phyloP scores from a whole-genome alignment of 1,140 invertebrate genomes.

The Cyclargus thomasi region DNA sequence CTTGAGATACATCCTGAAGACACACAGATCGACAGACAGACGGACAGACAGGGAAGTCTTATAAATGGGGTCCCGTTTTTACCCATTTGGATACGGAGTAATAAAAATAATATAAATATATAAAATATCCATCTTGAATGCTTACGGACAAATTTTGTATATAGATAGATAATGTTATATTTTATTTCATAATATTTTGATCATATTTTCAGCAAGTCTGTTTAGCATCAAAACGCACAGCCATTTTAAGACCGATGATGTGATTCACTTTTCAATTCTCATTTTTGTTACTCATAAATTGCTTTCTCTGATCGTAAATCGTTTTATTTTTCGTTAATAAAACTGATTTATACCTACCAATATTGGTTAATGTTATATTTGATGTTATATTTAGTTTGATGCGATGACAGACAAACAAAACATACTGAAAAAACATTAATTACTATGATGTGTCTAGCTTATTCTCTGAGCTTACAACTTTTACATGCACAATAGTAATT shows the following conservation, averaged over 20 bases:
- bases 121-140: too few relatives aligned
- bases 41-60: too few relatives aligned
- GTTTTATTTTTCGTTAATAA: conserved; percentile 24
- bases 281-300: conserved; percentile 23
- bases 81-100: too few relatives aligned
- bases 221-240: not conserved
- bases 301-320: conserved; percentile 20
- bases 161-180: not conserved
- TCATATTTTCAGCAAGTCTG: not conserved
- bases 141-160: too few relatives aligned
- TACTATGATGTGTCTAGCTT: too few relatives aligned
- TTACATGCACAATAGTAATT: too few relatives aligned
- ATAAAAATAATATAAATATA: too few relatives aligned
- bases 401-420: not conserved
- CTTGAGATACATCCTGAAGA: too few relatives aligned
- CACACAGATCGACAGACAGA: too few relatives aligned
- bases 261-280: not conserved
- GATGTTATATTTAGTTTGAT: not conserved
- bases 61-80: too few relatives aligned
- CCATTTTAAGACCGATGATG: not conserved
- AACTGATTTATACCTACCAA: conserved; percentile 23
- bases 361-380: not conserved
- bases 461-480: too few relatives aligned
- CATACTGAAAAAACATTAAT: too few relatives aligned
- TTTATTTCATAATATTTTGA: not conserved